Evolutionary conservation across 2,113 vertebrate species (phyloP).

Genomic region (Martes martes): DNA sequence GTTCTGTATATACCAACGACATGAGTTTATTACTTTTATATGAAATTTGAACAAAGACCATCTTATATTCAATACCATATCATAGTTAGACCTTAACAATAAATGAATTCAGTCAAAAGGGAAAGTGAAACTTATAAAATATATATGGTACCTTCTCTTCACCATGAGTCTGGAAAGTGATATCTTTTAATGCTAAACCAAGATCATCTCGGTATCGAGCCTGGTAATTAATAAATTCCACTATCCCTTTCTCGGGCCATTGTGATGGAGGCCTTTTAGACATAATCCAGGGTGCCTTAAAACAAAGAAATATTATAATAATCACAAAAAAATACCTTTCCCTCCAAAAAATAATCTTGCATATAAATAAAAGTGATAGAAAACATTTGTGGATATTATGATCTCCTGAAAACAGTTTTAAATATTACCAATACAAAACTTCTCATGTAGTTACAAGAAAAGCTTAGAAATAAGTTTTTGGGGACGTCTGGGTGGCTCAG

Average conservation of each 20-base stretch:
- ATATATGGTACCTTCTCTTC: conserved; percentile 77
- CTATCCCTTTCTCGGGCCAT: conserved; percentile 75
- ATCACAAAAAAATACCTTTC: neutral
- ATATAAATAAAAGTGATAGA: neutral
- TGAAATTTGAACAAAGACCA: neutral
- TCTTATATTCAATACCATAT: neutral
- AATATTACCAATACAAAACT: neutral
- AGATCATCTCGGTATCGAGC: conserved; percentile 67
- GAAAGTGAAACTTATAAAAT: neutral
- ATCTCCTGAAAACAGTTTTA: neutral
- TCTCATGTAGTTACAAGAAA: neutral
- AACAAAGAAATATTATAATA: conserved; percentile 53
- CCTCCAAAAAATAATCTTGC: neutral
- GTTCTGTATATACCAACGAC: neutral
- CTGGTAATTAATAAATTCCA: conserved; percentile 79
- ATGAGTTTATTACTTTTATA: neutral
- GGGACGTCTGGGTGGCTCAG: neutral
- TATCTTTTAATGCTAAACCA: conserved; percentile 71
- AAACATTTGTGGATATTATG: neutral
- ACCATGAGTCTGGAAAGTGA: conserved; percentile 73
- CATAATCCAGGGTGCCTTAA: conserved; percentile 76
- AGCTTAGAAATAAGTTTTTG: conserved; percentile 1
- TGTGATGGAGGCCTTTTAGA: conserved; percentile 70
- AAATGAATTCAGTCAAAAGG: neutral
- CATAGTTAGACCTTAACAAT: neutral